Base-by-base conservation (phyloP, 2,113 vertebrate genomes). In the Phyllopteryx taeniolatus region DNA sequence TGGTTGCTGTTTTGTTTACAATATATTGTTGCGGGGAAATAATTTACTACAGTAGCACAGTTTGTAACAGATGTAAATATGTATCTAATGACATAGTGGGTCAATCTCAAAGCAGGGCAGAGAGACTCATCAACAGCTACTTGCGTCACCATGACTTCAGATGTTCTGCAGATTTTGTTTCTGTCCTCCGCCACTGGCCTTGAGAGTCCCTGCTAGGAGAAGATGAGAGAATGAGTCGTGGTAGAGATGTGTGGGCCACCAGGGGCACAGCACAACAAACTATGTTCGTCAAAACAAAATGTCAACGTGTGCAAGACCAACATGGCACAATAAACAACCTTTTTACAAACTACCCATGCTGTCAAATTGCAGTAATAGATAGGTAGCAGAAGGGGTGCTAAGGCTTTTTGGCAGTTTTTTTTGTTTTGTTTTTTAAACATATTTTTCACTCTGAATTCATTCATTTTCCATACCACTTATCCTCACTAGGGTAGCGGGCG, bases 121-220 rank as follows among this genome's bases (percentile, higher is more conserved):
- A 61, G 73, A 69, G 65, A 59, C 69, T 66, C 67, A 43, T 77
- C 64, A 67, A 47, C 60, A 68, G 53, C 63, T 66, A 0, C 72
- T 76, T 84, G 75, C 78, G 80, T 93, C 89, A 89, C 70, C 19
- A 51, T 86, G 80, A 85, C 89, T 71, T 85, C 68, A 87, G 73
- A 76, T 70, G 56, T 79, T 69, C 71, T 56, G 62, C 76, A 77
- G 84, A 81, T 74, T 74, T 39, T 63, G 77, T 83, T 31, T 69
- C 66, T 77, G 57, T 63, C 61, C 76, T 76, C 65, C 17, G 39
- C 75, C 67, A 46, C 84, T 69, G 75, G 83, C 87, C 76, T 87
- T 75, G 69, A 76, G 67, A 61, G 73, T 71, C 62, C 42, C 53
- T 49, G 61, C 62, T 15, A 46, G 31, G 49, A 17, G 17, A 39